Evolutionary conservation across 35 echinoderm and acorn worm genomes (phyloP).

Genomic region (Ophioderma brevispina): DNA sequence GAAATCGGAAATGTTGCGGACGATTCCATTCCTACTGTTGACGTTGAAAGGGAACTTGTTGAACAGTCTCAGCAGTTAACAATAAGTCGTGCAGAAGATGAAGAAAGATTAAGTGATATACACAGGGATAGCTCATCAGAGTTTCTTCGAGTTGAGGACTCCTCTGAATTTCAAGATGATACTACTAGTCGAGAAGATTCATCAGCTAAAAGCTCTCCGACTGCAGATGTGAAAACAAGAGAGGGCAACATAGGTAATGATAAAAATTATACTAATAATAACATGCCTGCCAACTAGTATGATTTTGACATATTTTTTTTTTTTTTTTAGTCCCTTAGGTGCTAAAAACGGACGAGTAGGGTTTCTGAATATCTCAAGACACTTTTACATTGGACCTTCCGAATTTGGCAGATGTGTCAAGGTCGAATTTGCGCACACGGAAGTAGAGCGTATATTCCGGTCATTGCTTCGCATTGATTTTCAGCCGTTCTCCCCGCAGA

Average conservation of each 20-base stretch:
- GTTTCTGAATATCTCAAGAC: no score
- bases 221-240: slow-evolving; percentile 47
- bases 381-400: no score
- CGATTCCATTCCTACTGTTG: slow-evolving; percentile 28
- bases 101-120: neutral
- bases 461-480: no score
- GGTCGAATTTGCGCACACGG: no score
- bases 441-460: no score
- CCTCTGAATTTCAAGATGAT: slow-evolving; percentile 30
- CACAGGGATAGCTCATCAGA: neutral
- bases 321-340: no score
- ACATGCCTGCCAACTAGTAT: no score
- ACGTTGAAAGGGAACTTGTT: neutral
- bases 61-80: neutral
- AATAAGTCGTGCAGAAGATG: neutral
- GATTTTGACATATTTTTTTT: no score
- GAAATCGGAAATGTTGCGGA: slow-evolving; percentile 68
- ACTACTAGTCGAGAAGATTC: slow-evolving; percentile 40
- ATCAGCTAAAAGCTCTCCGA: slow-evolving; percentile 40
- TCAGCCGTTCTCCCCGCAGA: no score
- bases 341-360: no score
- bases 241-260: slow-evolving; percentile 76
- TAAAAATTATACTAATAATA: no score
- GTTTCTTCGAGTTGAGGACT: neutral
- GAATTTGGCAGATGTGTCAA: no score